phyloP scores from a whole-genome alignment of 2,797 vertebrate genomes.

The Xenentodon cancila region DNA sequence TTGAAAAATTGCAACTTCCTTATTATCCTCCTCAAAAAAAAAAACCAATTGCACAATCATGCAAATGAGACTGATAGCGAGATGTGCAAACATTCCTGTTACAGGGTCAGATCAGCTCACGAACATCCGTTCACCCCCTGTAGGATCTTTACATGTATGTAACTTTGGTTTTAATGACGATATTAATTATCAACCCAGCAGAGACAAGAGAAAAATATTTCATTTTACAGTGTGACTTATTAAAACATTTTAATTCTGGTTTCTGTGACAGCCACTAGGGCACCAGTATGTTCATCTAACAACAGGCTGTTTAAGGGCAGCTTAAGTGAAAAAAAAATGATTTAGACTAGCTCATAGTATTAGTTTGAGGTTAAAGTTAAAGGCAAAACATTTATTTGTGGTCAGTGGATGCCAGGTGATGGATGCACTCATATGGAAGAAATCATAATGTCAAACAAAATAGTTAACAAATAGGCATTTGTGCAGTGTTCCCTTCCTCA shows the following conservation, averaged over 20 bases:
- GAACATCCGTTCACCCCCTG: background rate
- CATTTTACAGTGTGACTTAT: too few relatives aligned
- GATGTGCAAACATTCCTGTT: background rate
- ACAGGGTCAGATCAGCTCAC: background rate
- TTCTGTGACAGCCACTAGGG: too few relatives aligned
- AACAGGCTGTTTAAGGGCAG: too few relatives aligned
- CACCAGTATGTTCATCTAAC: too few relatives aligned
- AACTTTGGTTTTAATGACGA: too few relatives aligned
- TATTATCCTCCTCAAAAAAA: slow-evolving; percentile 1
- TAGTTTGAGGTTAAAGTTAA: too few relatives aligned
- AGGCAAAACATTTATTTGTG: too few relatives aligned
- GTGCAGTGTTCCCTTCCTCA: slow-evolving; percentile 8
- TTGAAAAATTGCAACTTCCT: slow-evolving; percentile 32
- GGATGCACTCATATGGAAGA: slow-evolving; percentile 38
- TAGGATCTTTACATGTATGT: background rate
- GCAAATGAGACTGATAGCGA: slow-evolving; percentile 30
- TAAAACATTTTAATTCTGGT: too few relatives aligned
- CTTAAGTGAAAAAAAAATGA: too few relatives aligned
- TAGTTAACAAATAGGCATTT: slow-evolving; percentile 33
- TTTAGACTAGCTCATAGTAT: too few relatives aligned
- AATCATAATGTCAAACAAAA: slow-evolving; percentile 43
- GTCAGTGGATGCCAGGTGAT: background rate
- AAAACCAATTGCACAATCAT: slow-evolving; percentile 47
- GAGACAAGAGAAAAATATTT: too few relatives aligned
- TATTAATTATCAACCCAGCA: too few relatives aligned